These are phyloP conservation scores for Papilio xuthus DNA, from an alignment of 1,140 invertebrate genomes.

Conservation along the genomic window DNA sequence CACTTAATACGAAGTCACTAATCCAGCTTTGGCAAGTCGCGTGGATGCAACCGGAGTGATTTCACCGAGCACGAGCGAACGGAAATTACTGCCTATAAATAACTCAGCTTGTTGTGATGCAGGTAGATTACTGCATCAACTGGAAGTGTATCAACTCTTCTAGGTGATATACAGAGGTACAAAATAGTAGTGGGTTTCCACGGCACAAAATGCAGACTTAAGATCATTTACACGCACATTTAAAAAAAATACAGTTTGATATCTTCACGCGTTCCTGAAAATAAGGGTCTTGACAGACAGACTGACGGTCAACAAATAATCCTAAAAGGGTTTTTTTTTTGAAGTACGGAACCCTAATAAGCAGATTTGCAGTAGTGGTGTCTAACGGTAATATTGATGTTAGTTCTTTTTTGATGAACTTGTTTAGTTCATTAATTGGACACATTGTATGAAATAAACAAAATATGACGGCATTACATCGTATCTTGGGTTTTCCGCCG, in stretches of 20 bases:
- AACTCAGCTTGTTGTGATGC: not conserved
- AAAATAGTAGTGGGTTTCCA: not conserved
- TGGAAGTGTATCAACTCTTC: not conserved
- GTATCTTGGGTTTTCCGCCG: not conserved
- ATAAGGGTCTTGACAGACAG: no score
- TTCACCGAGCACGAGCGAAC: not conserved
- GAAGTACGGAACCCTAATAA: no score
- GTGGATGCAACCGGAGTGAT: not conserved
- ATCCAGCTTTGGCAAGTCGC: not conserved
- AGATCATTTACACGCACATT: no score
- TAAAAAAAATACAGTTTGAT: no score
- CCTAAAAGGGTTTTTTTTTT: no score
- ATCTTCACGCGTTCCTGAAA: no score
- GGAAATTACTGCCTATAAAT: slow-evolving; percentile 23
- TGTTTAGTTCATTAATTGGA: not conserved
- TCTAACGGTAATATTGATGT: not conserved
- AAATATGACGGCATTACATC: not conserved
- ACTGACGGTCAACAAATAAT: no score
- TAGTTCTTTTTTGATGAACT: no score
- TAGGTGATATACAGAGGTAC: not conserved
- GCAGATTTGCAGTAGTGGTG: not conserved
- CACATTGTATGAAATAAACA: not conserved
- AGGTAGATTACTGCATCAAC: slow-evolving; percentile 3
- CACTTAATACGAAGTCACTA: not conserved
- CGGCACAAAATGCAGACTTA: not conserved